phyloP scores from a whole-genome alignment of 2,797 vertebrate species.

The Hoplostethus mediterraneus region DNA sequence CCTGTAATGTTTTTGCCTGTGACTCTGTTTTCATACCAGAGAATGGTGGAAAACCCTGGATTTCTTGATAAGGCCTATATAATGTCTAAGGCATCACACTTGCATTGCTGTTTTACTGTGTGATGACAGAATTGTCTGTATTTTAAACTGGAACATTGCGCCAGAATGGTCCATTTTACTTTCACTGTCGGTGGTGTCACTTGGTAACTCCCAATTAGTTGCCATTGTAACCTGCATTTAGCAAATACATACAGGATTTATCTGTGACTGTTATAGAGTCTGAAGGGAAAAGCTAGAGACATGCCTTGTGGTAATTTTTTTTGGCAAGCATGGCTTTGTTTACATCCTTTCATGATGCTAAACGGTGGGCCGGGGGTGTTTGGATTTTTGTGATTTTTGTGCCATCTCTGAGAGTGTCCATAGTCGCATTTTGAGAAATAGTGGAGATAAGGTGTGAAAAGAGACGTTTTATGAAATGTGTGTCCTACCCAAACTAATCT shows the following conservation, averaged over 20 bases:
- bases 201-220: neutral
- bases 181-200: neutral
- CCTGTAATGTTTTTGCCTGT: neutral
- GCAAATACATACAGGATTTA: neutral
- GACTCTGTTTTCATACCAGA: no score
- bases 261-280: neutral
- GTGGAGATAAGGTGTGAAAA: neutral
- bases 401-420: neutral
- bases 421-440: neutral
- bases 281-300: neutral
- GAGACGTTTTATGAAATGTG: no score
- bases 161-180: neutral
- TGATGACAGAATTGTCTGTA: neutral
- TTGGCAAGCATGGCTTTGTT: slow-evolving; percentile 49
- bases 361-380: neutral
- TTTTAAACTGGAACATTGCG: neutral
- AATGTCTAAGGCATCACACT: neutral
- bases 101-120: neutral
- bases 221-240: neutral
- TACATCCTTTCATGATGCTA: slow-evolving; percentile 16
- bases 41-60: neutral
- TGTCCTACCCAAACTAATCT: neutral
- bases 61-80: neutral
- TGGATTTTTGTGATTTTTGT: neutral
- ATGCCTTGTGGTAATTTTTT: slow-evolving; percentile 5